phyloP scores from a whole-genome alignment of 2,797 vertebrate species.

The Rhinogobio ventralis region DNA sequence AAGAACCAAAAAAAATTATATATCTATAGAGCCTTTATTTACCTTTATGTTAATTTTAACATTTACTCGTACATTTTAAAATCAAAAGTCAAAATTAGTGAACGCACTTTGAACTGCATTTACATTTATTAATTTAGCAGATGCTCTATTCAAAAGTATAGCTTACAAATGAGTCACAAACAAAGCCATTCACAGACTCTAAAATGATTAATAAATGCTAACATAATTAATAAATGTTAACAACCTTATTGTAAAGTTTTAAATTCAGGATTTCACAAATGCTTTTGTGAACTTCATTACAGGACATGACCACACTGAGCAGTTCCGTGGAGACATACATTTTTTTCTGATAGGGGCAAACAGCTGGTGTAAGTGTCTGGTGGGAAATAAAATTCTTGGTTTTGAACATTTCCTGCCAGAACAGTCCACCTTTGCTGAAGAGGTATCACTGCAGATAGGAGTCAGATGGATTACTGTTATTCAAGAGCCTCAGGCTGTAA shows the following conservation, averaged over 20 bases:
- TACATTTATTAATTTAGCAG: background rate
- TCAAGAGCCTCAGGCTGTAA: background rate
- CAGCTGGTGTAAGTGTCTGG: background rate
- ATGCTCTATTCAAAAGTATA: background rate
- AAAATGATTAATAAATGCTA: background rate
- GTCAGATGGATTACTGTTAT: background rate
- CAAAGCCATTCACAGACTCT: background rate
- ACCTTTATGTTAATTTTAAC: background rate
- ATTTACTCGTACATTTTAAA: background rate
- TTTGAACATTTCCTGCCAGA: conserved; percentile 10
- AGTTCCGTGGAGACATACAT: background rate
- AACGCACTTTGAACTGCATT: background rate
- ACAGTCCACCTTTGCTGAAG: background rate
- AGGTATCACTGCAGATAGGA: background rate
- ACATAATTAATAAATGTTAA: background rate
- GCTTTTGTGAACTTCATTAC: background rate
- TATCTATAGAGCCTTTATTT: background rate
- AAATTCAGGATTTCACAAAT: background rate
- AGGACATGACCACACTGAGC: background rate
- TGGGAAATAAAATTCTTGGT: conserved; percentile 24
- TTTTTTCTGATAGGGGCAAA: conserved; percentile 11
- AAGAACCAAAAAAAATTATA: too few species aligned
- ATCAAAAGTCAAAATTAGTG: background rate
- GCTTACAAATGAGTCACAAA: background rate
- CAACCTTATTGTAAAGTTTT: background rate